A percentile compares a stretch with the other conserved stretches of the same genome.
Evolutionary conservation across 2,113 vertebrate genomes (phyloP).

Genomic region (human): GRCh38 chr4:33514001-33514500

Average conservation of each 20-base stretch:
- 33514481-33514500: not conserved
- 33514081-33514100: not conserved
- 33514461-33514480: not conserved
- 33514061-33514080: not conserved
- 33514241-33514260: not conserved
- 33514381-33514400: not conserved
- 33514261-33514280: not conserved
- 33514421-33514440: not conserved
- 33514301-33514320: not conserved
- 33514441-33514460: not conserved
- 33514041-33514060: rapidly evolving
- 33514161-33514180: not conserved
- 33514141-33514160: not conserved
- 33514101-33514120: no score
- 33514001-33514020: not conserved
- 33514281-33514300: not conserved
- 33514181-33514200: not conserved
- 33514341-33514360: not conserved
- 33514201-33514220: not conserved
- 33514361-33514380: not conserved
- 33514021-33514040: not conserved
- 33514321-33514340: not conserved
- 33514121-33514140: not conserved
- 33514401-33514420: not conserved
- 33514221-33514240: not conserved